phyloP scores from a whole-genome alignment of 2,888 invertebrate species.

The Ferdinandea cuprea region DNA sequence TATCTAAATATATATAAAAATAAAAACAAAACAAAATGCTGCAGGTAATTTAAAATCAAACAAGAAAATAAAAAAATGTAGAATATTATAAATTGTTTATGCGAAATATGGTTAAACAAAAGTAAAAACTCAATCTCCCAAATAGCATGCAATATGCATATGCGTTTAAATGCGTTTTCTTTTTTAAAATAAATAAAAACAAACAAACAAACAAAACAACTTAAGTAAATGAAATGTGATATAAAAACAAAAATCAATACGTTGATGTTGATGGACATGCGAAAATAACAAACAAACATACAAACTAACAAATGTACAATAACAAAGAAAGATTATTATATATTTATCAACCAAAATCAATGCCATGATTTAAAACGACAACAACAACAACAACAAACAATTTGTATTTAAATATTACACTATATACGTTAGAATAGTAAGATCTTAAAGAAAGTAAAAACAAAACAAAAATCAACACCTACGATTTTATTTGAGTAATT shows the following conservation, averaged over 20 bases:
- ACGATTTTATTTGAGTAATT: conserved; percentile 51
- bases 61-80: conserved; percentile 9
- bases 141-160: conserved; percentile 30
- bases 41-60: conserved; percentile 45
- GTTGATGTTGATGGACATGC: conserved; percentile 50
- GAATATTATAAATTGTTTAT: conserved; percentile 44
- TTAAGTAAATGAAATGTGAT: conserved; percentile 72
- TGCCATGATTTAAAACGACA: conserved; percentile 74
- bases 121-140: conserved; percentile 18
- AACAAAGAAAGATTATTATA: conserved; percentile 57
- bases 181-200: conserved; percentile 5
- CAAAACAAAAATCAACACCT: conserved; percentile 40
- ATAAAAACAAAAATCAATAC: conserved; percentile 51
- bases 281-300: conserved; percentile 42
- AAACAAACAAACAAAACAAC: conserved; percentile 45
- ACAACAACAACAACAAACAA: conserved; percentile 52
- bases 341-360: conserved; percentile 72
- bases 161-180: conserved; percentile 69
- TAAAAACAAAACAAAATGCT: conserved; percentile 22
- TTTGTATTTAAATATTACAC: conserved; percentile 67
- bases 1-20: conserved; percentile 54
- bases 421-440: conserved; percentile 74
- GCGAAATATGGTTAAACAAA: conserved; percentile 12
- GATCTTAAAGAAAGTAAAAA: conserved; percentile 48
- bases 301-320: conserved; percentile 68